Percentiles rank a stretch among this genome's conserved stretches.
phyloP scores from a whole-genome alignment of 2,888 invertebrate species.

The Cheilosia soror region DNA sequence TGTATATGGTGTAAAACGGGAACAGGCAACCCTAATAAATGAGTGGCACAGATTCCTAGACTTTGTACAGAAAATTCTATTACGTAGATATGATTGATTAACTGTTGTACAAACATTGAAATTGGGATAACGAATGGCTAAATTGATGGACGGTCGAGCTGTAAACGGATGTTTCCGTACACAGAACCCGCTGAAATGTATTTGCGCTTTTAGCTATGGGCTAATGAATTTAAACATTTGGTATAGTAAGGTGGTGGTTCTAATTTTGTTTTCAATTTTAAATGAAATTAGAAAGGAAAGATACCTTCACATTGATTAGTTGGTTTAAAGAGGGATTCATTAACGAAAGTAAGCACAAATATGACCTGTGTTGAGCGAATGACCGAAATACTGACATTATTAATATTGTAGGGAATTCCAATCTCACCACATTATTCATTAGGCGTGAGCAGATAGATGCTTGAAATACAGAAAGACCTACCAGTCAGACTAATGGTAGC shows the following conservation, averaged over 20 bases:
- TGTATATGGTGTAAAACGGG: neutral
- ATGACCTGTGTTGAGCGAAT: too few species aligned
- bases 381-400: too few species aligned
- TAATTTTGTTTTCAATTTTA: too few species aligned
- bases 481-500: too few species aligned
- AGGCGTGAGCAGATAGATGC: too few species aligned
- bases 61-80: slow-evolving; percentile 11
- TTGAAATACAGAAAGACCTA: too few species aligned
- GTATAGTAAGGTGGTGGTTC: neutral
- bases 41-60: slow-evolving; percentile 35
- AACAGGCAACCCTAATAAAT: slow-evolving; percentile 23
- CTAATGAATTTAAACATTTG: slow-evolving; percentile 5
- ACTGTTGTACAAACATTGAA: slow-evolving; percentile 46
- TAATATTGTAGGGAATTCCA: too few species aligned
- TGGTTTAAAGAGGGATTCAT: too few species aligned
- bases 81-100: slow-evolving; percentile 27
- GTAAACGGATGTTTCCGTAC: neutral
- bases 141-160: slow-evolving; percentile 3
- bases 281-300: too few species aligned
- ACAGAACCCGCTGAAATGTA: neutral
- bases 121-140: slow-evolving; percentile 37
- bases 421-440: too few species aligned
- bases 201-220: neutral
- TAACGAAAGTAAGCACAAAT: too few species aligned
- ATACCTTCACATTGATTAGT: too few species aligned